A percentile compares a stretch with the other conserved stretches of the same genome.
These are phyloP conservation scores for Ichneumon xanthorius DNA, from an alignment of 2,888 invertebrate genomes.

Conservation along the genomic window DNA sequence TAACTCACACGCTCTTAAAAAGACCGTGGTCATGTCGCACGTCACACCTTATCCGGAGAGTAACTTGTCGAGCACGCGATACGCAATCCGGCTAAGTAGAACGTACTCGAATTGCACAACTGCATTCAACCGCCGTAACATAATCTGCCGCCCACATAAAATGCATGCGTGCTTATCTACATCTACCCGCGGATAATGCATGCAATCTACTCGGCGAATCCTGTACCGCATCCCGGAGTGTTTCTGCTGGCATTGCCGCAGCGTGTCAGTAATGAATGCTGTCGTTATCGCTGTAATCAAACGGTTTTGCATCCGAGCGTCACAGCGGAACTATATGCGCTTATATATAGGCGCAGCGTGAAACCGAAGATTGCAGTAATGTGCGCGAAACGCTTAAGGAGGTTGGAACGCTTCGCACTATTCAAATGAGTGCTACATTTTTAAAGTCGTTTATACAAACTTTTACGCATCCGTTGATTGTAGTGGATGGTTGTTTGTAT, in stretches of 20 bases:
- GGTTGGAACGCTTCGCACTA: too few relatives aligned
- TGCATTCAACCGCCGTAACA: neutral
- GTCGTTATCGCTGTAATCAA: slow-evolving; percentile 52
- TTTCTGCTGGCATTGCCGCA: neutral
- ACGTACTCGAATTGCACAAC: slow-evolving; percentile 32
- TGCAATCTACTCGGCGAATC: slow-evolving; percentile 27
- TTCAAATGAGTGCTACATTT: too few relatives aligned
- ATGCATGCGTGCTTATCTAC: neutral
- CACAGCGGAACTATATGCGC: neutral
- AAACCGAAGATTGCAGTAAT: slow-evolving; percentile 48
- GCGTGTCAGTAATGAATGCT: slow-evolving; percentile 45
- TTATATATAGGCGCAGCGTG: neutral
- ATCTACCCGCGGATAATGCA: neutral
- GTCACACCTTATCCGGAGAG: neutral
- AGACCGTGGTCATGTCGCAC: too few relatives aligned
- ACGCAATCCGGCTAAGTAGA: slow-evolving; percentile 48
- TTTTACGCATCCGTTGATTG: too few relatives aligned
- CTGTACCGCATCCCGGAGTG: slow-evolving; percentile 2
- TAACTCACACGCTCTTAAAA: too few relatives aligned
- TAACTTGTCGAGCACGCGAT: slow-evolving; percentile 15
- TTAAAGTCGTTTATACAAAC: too few relatives aligned
- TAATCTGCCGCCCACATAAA: neutral
- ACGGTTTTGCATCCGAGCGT: slow-evolving; percentile 42
- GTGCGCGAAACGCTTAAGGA: slow-evolving; percentile 28
- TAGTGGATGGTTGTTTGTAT: too few relatives aligned